These are phyloP conservation scores for Drosophila quadrilineata DNA, from an alignment of 1,140 invertebrate species.

Conservation along the genomic window DNA sequence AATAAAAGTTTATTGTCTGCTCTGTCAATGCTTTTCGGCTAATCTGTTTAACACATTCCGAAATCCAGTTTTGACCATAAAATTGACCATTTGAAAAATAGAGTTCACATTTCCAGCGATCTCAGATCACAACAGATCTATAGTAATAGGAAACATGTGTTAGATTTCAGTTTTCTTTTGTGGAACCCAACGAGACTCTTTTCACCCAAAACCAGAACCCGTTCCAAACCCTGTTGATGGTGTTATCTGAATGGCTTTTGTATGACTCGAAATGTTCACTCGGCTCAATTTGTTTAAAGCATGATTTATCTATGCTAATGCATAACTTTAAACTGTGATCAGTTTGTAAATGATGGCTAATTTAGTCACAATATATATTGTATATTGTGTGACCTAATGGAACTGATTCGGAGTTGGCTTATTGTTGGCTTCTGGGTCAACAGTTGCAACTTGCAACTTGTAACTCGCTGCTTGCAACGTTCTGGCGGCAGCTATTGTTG, in stretches of 20 bases:
- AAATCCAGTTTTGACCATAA: constrained; percentile 42
- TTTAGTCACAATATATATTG: constrained; percentile 14
- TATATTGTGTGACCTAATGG: constrained; percentile 19
- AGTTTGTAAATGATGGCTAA: constrained; percentile 6
- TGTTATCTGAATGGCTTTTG: constrained; percentile 15
- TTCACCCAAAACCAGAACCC: background rate
- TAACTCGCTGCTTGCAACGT: too few species aligned
- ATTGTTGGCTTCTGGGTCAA: constrained; percentile 27
- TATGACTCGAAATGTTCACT: constrained; percentile 9
- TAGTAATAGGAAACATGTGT: too few species aligned
- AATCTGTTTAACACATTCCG: constrained; percentile 67
- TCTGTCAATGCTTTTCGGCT: constrained; percentile 17
- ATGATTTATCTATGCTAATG: constrained; percentile 11
- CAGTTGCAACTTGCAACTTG: constrained; percentile 40
- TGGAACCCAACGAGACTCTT: too few species aligned
- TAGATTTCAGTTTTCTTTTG: too few species aligned
- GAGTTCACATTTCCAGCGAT: constrained; percentile 27
- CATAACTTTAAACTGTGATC: background rate
- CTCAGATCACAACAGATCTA: too few species aligned
- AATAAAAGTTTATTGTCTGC: constrained; percentile 63
- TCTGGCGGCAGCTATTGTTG: constrained; percentile 46
- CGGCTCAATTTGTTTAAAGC: constrained; percentile 22
- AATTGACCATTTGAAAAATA: constrained; percentile 32
- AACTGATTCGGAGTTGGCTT: constrained; percentile 1
- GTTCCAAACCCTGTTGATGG: background rate